Base-by-base conservation (phyloP, 2,113 vertebrate species). In the Potamarius usumacintae region DNA sequence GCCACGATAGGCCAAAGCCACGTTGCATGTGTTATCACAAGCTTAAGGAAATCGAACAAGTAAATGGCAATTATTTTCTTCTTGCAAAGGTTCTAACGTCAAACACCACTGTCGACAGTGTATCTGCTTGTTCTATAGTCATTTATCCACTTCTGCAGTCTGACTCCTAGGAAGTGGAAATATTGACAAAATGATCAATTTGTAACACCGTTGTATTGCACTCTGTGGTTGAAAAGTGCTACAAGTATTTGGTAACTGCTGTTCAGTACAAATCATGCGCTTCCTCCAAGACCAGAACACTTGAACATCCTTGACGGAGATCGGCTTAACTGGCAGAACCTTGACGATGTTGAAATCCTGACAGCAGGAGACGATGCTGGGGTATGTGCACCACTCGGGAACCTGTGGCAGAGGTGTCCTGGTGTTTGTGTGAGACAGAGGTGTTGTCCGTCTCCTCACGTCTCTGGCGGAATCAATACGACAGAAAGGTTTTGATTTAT, bases 401-500 rank as follows among this genome's bases (percentile, higher is more conserved):
- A 22, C 20, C 10, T 11, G 2, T 74, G 34, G 22, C 34, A 10
- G 69, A 30, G 34, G 77, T 57, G n/a, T 53, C 11, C 6, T 7
- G 25, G n/a, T 7, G 15, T 62, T 25, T 30, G 15, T 10, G 3
- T 20, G 69, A 74, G 77, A 25, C 30, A 10, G 74, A 86, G 50
- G 5, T 63, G 65, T 53, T 87, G 30, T 82, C 55, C 30, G n/a
- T 34, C 58, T 53, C 1, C 57, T 87, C 81, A 83, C 58, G 58
- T 83, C 25, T 74, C 6, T 0, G 27, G 8, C 27, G 60, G 20
- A 52, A 57, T 74, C 55, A 5, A 65, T 79, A 34, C 4, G n/a
- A 79, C 71, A 15, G 12, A 58, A 55, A 55, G 27, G 2, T 88
- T 88, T 78, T 87, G 85, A 87, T 89, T 89, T 84, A 83, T 84